Conservation (phyloP, 1,140 invertebrate genomes). For the Philaenus spumarius region DNA sequence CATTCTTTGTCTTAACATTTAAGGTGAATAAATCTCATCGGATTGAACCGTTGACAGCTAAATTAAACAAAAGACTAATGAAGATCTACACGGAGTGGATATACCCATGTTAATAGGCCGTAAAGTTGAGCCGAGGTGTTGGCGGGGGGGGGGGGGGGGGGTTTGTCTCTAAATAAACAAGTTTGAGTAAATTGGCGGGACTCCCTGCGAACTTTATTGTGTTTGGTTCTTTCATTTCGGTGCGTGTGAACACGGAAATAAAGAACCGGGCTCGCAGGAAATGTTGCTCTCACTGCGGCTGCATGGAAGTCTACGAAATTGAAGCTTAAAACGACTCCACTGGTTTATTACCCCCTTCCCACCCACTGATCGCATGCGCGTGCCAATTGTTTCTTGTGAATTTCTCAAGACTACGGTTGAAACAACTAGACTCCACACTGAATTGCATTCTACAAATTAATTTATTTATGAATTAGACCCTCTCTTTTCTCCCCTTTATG, state of each 20-base stretch:
- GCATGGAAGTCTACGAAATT: neutral
- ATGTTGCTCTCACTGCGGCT: neutral
- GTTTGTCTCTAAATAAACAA: too few relatives aligned
- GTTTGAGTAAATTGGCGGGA: too few relatives aligned
- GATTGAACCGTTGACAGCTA: too few relatives aligned
- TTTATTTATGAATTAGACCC: conserved; percentile 19
- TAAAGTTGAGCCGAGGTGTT: too few relatives aligned
- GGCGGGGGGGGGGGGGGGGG: too few relatives aligned
- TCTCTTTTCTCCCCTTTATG: neutral
- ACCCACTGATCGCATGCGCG: conserved; percentile 1
- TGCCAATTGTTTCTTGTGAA: neutral
- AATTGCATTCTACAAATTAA: conserved; percentile 14
- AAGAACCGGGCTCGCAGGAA: neutral
- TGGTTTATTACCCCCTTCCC: conserved; percentile 9
- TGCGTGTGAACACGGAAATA: neutral
- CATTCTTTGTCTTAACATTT: too few relatives aligned
- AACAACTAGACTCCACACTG: neutral
- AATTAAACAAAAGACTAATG: too few relatives aligned
- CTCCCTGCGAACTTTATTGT: neutral
- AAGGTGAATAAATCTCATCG: too few relatives aligned
- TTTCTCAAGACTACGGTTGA: too few relatives aligned
- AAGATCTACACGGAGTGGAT: too few relatives aligned
- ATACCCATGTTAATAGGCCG: too few relatives aligned
- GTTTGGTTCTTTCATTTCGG: conserved; percentile 3
- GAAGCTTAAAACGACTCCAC: neutral